Base-by-base conservation (phyloP, 2,113 vertebrate genomes). In the Leuciscus idus region DNA sequence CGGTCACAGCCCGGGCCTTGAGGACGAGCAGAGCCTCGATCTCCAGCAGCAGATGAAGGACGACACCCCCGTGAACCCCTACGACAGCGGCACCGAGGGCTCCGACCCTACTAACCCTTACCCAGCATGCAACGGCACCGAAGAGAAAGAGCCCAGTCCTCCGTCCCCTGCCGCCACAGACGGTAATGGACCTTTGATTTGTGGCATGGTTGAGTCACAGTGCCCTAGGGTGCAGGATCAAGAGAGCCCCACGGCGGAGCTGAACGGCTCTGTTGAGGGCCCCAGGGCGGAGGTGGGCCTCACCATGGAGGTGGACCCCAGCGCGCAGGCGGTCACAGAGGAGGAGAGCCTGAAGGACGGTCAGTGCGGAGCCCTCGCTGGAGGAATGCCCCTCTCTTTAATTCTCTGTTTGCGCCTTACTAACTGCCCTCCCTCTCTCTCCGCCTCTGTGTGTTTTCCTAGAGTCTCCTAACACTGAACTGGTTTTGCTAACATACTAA, bases 61-160 rank as follows among this genome's bases (percentile, higher is more conserved):
- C 1, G 93, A 93, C 85, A 97, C 90, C 94, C 96, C 13, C 93
- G 91, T 83, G 88, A 98, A 97, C 3, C 96, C 96, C 84, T 97
- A 97, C 89, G 92, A 93, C 91, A 94, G 89, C 87, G 81, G 28
- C 85, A 79, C 85, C 2, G 85, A 57, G 26, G 61, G 61, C 73
- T 83, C 72, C 33, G 90, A 88, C 48, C 90, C 89, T 39, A 64
- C 85, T 70, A 85, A 88, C 70, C 84, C 89, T 62, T 91, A 91
- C 87, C 87, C 86, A 77, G 79, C 86, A 61, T 90, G 89, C 86
- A 91, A 91, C 39, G 86, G 87, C 85, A 77, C 50, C 3, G 26
- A 64, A 30, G 66, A 81, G 75, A 28, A 64, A 12, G 87, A 87
- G 66, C 46, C 80, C 19, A 46, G 62, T 50, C 64, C 85, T 21